Evolutionary conservation across 2,888 invertebrate genomes (phyloP).

Genomic region (Sminthurides aquaticus): DNA sequence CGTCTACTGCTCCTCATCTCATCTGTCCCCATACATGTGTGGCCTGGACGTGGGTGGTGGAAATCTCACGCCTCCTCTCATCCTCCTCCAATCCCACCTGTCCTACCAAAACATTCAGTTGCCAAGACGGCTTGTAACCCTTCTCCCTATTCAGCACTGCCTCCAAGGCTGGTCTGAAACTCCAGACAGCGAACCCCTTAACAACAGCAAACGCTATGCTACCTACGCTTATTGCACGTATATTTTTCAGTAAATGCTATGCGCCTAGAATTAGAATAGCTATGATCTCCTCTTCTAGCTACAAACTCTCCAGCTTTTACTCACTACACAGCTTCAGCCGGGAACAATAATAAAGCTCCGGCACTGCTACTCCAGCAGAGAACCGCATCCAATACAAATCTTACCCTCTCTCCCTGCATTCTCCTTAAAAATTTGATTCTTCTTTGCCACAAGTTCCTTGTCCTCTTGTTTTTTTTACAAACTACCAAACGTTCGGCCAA

Average conservation of each 20-base stretch:
- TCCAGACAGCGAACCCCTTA: conserved; percentile 7
- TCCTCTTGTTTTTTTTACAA: too few species aligned
- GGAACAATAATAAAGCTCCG: background rate
- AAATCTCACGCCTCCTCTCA: conserved; percentile 14
- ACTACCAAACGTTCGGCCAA: too few species aligned
- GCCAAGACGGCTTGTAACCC: conserved; percentile 4
- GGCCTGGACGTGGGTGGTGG: conserved; percentile 7
- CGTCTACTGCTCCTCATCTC: background rate
- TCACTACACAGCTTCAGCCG: background rate
- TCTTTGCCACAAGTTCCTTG: too few species aligned
- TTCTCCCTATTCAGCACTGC: conserved; percentile 9
- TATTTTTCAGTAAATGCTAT: too few species aligned
- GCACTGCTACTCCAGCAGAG: too few species aligned
- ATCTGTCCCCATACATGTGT: background rate
- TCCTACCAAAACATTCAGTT: conserved; percentile 5
- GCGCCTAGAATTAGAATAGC: too few species aligned
- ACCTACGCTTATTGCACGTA: too few species aligned
- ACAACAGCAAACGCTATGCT: too few species aligned
- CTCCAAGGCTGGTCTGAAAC: conserved; percentile 12
- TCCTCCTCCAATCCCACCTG: conserved; percentile 15
- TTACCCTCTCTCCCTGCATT: too few species aligned
- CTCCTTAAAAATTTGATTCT: too few species aligned
- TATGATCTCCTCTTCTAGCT: too few species aligned
- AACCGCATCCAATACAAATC: too few species aligned
- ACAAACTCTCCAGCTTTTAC: background rate